phyloP scores from a whole-genome alignment of 2,113 vertebrate genomes.

The Sphaerodactylus townsendi region DNA sequence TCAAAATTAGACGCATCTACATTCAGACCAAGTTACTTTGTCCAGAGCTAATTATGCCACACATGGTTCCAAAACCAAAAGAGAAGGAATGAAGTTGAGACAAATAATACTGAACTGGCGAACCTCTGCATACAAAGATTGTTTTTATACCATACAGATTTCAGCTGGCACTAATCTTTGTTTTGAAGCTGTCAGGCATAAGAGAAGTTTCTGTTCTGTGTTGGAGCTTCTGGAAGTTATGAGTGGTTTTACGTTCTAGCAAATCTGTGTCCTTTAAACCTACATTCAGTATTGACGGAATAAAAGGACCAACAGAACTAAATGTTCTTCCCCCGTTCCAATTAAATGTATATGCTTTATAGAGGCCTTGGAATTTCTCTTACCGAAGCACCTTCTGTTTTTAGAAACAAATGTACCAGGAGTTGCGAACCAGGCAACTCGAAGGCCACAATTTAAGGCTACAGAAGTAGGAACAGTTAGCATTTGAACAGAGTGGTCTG shows the following conservation, averaged over 20 bases:
- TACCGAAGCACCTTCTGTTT: too few species aligned
- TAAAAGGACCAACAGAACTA: too few species aligned
- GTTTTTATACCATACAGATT: not conserved
- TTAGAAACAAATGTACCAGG: too few species aligned
- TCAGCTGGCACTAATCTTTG: too few species aligned
- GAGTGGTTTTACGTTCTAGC: not conserved
- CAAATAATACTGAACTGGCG: not conserved
- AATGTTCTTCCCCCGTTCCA: too few species aligned
- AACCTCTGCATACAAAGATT: not conserved
- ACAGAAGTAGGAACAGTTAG: too few species aligned
- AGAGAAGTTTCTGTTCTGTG: too few species aligned
- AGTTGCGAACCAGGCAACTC: too few species aligned
- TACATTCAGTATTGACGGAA: not conserved
- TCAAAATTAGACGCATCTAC: not conserved
- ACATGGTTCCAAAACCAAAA: not conserved
- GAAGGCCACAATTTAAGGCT: too few species aligned
- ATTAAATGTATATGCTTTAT: too few species aligned
- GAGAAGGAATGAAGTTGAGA: not conserved
- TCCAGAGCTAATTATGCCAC: not conserved
- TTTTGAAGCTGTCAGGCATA: too few species aligned
- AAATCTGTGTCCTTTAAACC: not conserved
- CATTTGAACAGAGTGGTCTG: not conserved
- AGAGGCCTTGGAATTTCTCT: too few species aligned
- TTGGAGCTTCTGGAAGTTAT: not conserved
- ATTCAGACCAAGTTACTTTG: not conserved